Evolutionary conservation across 1,140 invertebrate species (phyloP).

Genomic region (Venturia canescens): DNA sequence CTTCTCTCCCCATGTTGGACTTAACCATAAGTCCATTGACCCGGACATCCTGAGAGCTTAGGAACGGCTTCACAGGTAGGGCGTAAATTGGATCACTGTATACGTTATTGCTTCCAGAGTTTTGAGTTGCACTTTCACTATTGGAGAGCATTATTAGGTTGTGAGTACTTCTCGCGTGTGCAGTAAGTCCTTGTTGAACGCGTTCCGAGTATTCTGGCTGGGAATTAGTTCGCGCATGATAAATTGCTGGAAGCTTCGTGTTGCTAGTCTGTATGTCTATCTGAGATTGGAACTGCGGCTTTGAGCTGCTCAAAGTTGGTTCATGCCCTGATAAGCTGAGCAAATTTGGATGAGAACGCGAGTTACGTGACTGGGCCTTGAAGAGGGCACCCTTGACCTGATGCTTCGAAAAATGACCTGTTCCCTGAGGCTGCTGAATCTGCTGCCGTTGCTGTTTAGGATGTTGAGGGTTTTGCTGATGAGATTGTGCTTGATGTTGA

Average conservation of each 20-base stretch:
- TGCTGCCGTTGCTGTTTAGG: constrained; percentile 26
- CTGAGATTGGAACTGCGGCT: constrained; percentile 68
- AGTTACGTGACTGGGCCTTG: constrained; percentile 71
- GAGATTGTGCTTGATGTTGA: constrained; percentile 47
- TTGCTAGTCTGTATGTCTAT: constrained; percentile 60
- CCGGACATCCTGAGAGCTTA: constrained; percentile 73
- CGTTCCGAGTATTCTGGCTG: constrained; percentile 57
- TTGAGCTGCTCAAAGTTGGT: constrained; percentile 48
- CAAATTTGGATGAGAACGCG: constrained; percentile 73
- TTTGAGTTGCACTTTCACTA: constrained; percentile 36
- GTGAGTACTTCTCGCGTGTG: constrained; percentile 47
- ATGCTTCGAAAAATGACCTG: constrained; percentile 58
- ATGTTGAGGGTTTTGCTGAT: constrained; percentile 33
- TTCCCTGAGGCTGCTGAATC: constrained; percentile 43
- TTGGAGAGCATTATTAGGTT: constrained; percentile 41
- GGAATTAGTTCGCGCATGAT: constrained; percentile 60
- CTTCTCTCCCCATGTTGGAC: constrained; percentile 19
- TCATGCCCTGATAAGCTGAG: constrained; percentile 61
- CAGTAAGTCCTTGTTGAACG: constrained; percentile 21
- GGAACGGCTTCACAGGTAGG: constrained; percentile 73
- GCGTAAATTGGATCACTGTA: constrained; percentile 73
- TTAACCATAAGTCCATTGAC: constrained; percentile 64
- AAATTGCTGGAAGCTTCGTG: constrained; percentile 38
- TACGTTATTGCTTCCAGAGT: constrained; percentile 56
- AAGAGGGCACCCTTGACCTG: constrained; percentile 65